Evolutionary conservation across 2,113 vertebrate species (phyloP).

Genomic region (Spermophilus dauricus): DNA sequence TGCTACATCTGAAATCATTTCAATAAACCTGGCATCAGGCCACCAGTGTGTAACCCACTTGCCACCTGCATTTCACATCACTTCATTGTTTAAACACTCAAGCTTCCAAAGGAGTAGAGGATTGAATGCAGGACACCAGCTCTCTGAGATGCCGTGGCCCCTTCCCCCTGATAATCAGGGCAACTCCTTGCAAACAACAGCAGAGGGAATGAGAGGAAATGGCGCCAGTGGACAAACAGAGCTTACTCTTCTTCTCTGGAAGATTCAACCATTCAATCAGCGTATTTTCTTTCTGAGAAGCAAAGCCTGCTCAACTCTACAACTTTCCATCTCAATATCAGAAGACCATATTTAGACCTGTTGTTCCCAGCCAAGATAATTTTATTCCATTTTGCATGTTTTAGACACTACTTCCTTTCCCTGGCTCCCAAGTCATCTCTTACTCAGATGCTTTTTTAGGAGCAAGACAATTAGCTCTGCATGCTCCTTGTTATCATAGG

Average conservation of each 20-base stretch:
- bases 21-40: background rate
- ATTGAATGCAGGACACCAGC: background rate
- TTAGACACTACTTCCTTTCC: background rate
- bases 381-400: slow-evolving; percentile 64
- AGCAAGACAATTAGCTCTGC: background rate
- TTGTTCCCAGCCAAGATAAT: slow-evolving; percentile 28
- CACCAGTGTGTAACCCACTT: background rate
- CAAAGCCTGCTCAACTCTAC: background rate
- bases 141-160: background rate
- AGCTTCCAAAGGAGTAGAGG: background rate
- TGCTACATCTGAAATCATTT: background rate
- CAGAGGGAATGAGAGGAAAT: background rate
- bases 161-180: slow-evolving; percentile 22
- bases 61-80: background rate
- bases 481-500: background rate
- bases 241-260: slow-evolving; percentile 27
- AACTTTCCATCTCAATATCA: background rate
- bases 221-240: background rate
- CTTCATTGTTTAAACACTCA: background rate
- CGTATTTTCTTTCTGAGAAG: background rate
- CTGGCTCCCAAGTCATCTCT: background rate
- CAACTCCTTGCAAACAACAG: background rate
- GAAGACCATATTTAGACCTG: slow-evolving; percentile 38
- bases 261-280: background rate
- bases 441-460: slow-evolving; percentile 21